Evolutionary conservation across 1,140 invertebrate species (phyloP), one percentile per base, ranked within the genome.

Genomic region (Himalopsyche phryganea): DNA sequence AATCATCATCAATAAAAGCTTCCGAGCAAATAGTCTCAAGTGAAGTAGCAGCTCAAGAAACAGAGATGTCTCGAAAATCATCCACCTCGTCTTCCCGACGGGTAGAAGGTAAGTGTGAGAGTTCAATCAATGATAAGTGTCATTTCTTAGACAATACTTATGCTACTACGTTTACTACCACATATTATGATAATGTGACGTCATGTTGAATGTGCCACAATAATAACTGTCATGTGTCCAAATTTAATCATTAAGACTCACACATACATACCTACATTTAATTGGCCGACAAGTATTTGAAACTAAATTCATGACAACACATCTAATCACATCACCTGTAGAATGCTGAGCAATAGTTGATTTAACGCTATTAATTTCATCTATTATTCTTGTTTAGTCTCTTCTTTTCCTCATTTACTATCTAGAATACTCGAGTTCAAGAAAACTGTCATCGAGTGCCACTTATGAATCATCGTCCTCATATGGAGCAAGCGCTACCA

Each of bases 11-110:
- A 10, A 23, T 18, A 41, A 13, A 20, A 15, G 35, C 13, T 17
- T 50, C 49, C 7, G 17, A 36, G 33, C 13, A n/a, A 17, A 50
- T 13, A 10, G 32, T 40, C 10, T 28, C 23, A 28, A 28, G 23
- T 9, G 23, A 28, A 28, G 72, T 73, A 50, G 76, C 76, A 68
- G 72, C 70, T 58, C 68, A 68, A 59, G 72, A 76, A 53, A 73
- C 76, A 70, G 77, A 83, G 45, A 84, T 83, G 79, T 81, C 81
- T 50, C 76, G 71, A 42, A 71, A 79, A 66, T 84, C 79, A 66
- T 77, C 73, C 45, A 80, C 73, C 68, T 73, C 80, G 61, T 82
- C 79, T 66, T 79, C 81, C 54, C 78, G 75, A 69, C 69, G 77
- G 18, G 78, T 81, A 63, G 82, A 83, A 80, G 82, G 82, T 83